A percentile compares a stretch with the other conserved stretches of the same genome.
Conservation (phyloP, 2,113 vertebrate species). For the Pterocles orientalis region DNA sequence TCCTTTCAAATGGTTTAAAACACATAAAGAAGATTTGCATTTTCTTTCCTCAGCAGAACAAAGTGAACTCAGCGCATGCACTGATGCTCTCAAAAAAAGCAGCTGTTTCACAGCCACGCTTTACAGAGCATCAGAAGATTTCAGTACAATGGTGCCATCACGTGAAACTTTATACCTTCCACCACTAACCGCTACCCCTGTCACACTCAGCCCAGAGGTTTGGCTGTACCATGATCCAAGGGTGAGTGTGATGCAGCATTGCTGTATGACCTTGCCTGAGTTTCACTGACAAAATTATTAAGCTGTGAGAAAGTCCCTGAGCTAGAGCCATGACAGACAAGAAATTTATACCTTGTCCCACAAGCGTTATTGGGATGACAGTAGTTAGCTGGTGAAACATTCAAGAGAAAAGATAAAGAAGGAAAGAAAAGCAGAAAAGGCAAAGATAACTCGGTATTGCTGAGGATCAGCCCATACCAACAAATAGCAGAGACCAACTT, state of each 20-base stretch:
- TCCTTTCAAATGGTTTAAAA: neutral
- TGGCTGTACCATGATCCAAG: neutral
- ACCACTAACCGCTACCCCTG: neutral
- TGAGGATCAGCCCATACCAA: neutral
- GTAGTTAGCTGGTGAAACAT: neutral
- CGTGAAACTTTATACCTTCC: neutral
- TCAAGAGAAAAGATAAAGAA: neutral
- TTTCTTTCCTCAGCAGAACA: neutral
- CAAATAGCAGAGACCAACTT: neutral
- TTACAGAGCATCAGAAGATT: neutral
- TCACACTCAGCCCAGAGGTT: neutral
- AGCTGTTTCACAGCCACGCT: neutral
- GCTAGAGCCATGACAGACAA: neutral
- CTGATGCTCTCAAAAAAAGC: neutral
- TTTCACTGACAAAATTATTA: neutral
- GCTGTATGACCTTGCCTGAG: neutral
- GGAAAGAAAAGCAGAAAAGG: neutral
- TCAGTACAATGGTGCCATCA: neutral
- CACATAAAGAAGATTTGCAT: neutral
- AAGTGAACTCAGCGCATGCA: rapidly evolving
- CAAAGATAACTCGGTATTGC: neutral
- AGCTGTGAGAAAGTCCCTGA: neutral
- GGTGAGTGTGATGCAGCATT: neutral
- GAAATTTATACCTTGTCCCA: too few species aligned
- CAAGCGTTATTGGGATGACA: neutral